A percentile compares a stretch with the other conserved stretches of the same genome.
These are phyloP conservation scores for Xerus rutilus DNA, from an alignment of 2,797 vertebrate genomes.

Conservation along the genomic window DNA sequence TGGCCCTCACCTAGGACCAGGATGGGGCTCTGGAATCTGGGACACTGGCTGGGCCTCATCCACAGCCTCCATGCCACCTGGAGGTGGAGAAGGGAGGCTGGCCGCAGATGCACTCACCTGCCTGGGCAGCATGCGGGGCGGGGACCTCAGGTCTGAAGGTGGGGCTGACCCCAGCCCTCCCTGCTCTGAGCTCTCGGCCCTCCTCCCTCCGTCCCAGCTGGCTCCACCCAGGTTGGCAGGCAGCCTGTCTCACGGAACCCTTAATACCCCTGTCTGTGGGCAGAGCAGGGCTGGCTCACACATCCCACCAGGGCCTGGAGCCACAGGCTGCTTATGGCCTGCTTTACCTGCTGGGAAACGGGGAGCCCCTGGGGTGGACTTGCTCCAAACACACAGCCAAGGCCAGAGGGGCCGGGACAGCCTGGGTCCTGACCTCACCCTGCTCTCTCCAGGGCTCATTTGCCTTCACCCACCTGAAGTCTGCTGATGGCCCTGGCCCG, in stretches of 20 bases:
- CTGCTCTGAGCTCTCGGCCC: neutral
- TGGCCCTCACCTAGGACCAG: neutral
- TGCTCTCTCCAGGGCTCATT: neutral
- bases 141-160: neutral
- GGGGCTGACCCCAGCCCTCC: neutral
- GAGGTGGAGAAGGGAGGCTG: neutral
- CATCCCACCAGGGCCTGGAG: neutral
- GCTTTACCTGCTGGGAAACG: neutral
- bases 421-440: neutral
- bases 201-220: no score
- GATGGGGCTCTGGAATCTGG: neutral
- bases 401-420: neutral
- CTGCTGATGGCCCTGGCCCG: neutral
- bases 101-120: rapidly evolving
- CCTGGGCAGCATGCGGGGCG: no score
- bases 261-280: no score
- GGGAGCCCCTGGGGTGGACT: neutral
- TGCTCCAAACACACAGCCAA: neutral
- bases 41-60: rapidly evolving
- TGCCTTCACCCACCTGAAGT: neutral
- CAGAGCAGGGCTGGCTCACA: neutral
- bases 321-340: neutral
- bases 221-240: neutral
- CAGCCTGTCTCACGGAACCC: neutral
- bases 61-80: rapidly evolving